A percentile compares a stretch with the other conserved stretches of the same genome.
These are phyloP conservation scores for Anguilla marmorata DNA, from an alignment of 2,797 vertebrate species.

Conservation along the genomic window DNA sequence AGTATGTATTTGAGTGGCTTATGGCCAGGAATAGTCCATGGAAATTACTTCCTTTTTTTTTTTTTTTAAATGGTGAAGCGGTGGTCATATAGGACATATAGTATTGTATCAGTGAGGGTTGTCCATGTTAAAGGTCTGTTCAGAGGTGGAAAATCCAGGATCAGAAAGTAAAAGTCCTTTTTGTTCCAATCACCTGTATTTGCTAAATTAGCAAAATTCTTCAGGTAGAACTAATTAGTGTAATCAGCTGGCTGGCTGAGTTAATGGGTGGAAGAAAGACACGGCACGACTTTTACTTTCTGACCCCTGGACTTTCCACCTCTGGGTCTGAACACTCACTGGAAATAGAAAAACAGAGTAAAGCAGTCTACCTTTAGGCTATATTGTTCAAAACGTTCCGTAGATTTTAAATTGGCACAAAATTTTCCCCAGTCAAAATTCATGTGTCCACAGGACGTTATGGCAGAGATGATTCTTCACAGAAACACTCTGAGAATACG, in stretches of 20 bases:
- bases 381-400: neutral
- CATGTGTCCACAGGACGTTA: neutral
- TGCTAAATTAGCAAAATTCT: neutral
- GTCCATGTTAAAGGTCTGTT: neutral
- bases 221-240: neutral
- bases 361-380: neutral
- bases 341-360: neutral
- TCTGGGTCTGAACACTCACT: neutral
- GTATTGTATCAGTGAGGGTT: neutral
- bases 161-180: neutral
- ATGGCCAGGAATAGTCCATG: constrained; percentile 48
- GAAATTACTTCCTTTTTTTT: constrained; percentile 42
- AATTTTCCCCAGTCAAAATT: neutral
- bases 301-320: neutral
- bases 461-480: neutral
- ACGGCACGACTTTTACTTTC: neutral
- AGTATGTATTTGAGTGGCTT: constrained; percentile 49
- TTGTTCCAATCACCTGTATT: neutral
- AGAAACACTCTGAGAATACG: neutral
- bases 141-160: neutral
- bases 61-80: constrained; percentile 45
- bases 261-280: neutral
- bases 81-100: neutral
- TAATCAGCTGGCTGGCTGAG: neutral
- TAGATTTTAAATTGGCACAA: neutral